Evolutionary conservation across 2,888 invertebrate genomes (phyloP).

Genomic region (Muscina levida): DNA sequence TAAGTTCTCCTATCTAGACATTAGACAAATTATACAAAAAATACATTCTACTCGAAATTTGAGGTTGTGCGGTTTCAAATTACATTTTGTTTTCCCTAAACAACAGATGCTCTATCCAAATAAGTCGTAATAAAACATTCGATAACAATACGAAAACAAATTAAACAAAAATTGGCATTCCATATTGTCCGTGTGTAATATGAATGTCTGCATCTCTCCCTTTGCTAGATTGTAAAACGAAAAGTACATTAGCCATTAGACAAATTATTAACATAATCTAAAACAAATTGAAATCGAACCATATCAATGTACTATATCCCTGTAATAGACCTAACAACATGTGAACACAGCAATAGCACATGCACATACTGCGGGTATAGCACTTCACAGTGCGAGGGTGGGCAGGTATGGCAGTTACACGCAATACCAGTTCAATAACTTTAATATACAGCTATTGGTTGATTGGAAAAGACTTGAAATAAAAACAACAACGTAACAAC

Average conservation of each 20-base stretch:
- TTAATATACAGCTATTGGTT: slow-evolving; percentile 39
- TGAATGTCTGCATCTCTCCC: slow-evolving; percentile 65
- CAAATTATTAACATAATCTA: slow-evolving; percentile 63
- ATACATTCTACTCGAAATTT: too few relatives aligned
- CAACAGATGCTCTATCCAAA: slow-evolving; percentile 62
- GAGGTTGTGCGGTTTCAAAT: slow-evolving; percentile 38
- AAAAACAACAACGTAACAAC: slow-evolving; percentile 55
- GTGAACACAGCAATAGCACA: slow-evolving; percentile 55
- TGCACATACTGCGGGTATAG: slow-evolving; percentile 51
- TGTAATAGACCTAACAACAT: too few relatives aligned
- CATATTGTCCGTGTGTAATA: slow-evolving; percentile 72
- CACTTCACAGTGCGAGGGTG: slow-evolving; percentile 3
- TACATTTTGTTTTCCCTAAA: slow-evolving; percentile 42
- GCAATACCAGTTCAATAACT: slow-evolving; percentile 37
- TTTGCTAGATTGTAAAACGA: slow-evolving; percentile 31
- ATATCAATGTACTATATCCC: slow-evolving; percentile 40
- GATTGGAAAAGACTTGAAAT: slow-evolving; percentile 56
- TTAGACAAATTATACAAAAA: too few relatives aligned
- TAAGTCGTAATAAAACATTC: slow-evolving; percentile 67
- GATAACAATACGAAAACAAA: slow-evolving; percentile 70
- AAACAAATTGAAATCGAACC: slow-evolving; percentile 71
- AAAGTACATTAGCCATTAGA: slow-evolving; percentile 42
- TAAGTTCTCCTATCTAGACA: too few relatives aligned
- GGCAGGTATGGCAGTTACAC: slow-evolving; percentile 2
- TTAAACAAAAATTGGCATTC: slow-evolving; percentile 77